Evolutionary conservation across 2,797 vertebrate species (phyloP).

Genomic region (Diceros bicornis): DNA sequence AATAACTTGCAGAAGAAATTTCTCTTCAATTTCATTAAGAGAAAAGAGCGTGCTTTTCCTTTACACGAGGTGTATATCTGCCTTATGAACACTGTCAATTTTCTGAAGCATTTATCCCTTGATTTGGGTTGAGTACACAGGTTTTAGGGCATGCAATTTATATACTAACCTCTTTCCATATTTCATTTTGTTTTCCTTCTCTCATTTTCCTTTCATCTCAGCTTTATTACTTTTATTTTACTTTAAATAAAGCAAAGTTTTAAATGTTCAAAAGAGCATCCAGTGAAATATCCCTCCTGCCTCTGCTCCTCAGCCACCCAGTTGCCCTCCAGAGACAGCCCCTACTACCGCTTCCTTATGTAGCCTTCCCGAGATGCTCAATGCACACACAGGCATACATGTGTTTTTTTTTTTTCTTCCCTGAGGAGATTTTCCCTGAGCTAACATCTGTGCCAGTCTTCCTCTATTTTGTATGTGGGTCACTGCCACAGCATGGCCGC

Average conservation of each 20-base stretch:
- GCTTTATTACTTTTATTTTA: not conserved
- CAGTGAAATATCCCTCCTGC: not conserved
- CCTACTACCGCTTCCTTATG: not conserved
- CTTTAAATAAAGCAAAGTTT: not conserved
- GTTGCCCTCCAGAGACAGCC: not conserved
- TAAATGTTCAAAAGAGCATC: not conserved
- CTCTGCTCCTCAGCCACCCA: not conserved
- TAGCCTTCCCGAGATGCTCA: not conserved
- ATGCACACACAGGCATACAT: not conserved
- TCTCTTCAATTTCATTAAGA: not conserved
- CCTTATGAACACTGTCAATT: not conserved
- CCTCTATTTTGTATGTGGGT: too few species aligned
- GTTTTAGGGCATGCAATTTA: not conserved
- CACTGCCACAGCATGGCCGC: too few species aligned
- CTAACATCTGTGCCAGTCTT: too few species aligned
- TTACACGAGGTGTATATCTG: not conserved
- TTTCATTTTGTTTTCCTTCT: not conserved
- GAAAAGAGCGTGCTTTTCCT: not conserved
- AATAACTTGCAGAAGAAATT: not conserved
- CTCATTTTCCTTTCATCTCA: not conserved
- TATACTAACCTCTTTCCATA: not conserved
- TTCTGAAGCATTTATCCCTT: not conserved
- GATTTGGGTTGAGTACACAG: not conserved
- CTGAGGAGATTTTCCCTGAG: too few species aligned
- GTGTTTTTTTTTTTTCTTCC: too few species aligned